phyloP scores from a whole-genome alignment of 2,113 vertebrate species.

The Lagopus muta region DNA sequence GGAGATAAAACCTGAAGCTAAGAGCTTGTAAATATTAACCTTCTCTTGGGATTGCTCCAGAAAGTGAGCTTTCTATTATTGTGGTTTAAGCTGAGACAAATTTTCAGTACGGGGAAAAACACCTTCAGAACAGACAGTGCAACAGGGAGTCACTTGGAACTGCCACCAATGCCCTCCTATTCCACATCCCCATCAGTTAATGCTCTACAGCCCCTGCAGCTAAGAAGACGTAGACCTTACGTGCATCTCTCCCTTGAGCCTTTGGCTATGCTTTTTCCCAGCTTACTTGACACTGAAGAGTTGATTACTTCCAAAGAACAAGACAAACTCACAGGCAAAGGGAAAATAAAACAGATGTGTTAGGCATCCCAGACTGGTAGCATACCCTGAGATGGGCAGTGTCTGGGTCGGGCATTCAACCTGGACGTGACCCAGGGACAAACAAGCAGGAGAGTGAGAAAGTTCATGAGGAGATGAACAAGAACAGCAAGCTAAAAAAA shows the following conservation, averaged over 20 bases:
- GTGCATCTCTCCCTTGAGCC: not conserved
- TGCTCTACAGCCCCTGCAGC: not conserved
- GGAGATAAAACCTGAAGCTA: slow-evolving; percentile 45
- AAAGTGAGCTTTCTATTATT: slow-evolving; percentile 20
- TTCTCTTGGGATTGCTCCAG: not conserved
- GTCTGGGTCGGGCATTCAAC: not conserved
- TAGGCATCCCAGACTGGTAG: not conserved
- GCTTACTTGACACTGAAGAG: not conserved
- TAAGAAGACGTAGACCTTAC: not conserved
- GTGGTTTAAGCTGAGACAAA: slow-evolving; percentile 41
- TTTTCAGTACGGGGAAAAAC: slow-evolving; percentile 38
- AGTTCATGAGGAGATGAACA: not conserved
- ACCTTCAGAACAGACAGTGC: not conserved
- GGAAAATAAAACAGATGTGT: not conserved
- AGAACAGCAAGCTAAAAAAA: not conserved
- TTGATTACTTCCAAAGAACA: not conserved
- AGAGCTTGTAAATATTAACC: slow-evolving; percentile 41
- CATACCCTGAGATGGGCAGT: not conserved
- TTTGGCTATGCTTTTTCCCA: not conserved
- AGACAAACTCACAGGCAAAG: not conserved
- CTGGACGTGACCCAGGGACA: not conserved
- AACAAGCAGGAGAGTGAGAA: not conserved
- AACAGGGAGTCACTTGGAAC: not conserved
- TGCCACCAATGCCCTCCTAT: not conserved
- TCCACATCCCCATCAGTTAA: not conserved